Base-by-base conservation (phyloP, 2,888 invertebrate species). In the Yponomeuta cagnagella region DNA sequence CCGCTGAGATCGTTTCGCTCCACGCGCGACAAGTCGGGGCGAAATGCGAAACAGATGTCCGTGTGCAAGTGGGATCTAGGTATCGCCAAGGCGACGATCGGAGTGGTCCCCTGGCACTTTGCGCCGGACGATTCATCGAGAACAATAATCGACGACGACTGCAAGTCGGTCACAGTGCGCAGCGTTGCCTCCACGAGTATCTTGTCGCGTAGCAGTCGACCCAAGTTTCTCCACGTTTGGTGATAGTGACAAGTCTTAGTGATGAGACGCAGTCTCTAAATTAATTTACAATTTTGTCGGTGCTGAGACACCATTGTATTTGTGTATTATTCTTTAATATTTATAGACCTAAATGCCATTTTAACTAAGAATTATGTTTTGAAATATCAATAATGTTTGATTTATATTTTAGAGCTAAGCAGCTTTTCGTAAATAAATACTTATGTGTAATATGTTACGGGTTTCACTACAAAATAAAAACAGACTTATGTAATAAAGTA, bases 401-500 rank as follows among this genome's bases (percentile, higher is more conserved):
- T 12, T 58, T 6, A 58, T 58, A 58, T 58, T 15, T 58, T 58
- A 15, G 12, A 58, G 52, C 52, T 58, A 58, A 58, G 52, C 52
- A 58, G 12, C 15, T n/a, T 64, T 64, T 15, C 10, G n/a, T 23
- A 30, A 64, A 23, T 23, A 64, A 64, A 15, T 6, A 64, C 1
- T 31, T 64, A 23, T 30, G 43, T 30, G 31, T 52, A 30, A 12
- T 15, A 58, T 15, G 15, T 15, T 23, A 58, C 15, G 52, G 52
- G 52, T 70, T 37, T 68, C 8, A 68, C 30, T 48, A 52, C 48
- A 52, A 68, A 15, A 23, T 63, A 70, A 70, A 63, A 70, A 64
- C 6, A 75, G n/a, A 23, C 3, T 9, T 82, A n/a, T n/a, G n/a
- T n/a, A 83, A 83, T 85, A 88, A 87, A 88, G 86, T 87, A 86